phyloP scores from a whole-genome alignment of 2,113 vertebrate genomes.

The Salvelinus alpinus region DNA sequence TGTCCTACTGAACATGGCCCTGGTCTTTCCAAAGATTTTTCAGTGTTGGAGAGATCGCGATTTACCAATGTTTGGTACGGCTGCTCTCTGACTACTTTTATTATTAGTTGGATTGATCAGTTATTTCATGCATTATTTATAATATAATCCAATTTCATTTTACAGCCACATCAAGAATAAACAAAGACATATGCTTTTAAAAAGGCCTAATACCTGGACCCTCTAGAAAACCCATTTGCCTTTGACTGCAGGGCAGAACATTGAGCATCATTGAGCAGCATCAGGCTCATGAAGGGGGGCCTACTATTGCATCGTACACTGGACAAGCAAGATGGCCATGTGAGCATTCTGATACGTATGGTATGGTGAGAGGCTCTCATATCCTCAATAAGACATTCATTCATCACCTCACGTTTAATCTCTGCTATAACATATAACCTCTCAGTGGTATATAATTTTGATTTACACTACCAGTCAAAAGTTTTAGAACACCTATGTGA shows the following conservation, averaged over 20 bases:
- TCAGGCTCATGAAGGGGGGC: not conserved
- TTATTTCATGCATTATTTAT: not conserved
- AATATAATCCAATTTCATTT: not conserved
- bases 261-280: constrained; percentile 11
- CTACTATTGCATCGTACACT: constrained; percentile 19
- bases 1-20: too few relatives aligned
- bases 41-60: not conserved
- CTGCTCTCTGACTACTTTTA: not conserved
- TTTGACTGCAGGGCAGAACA: not conserved
- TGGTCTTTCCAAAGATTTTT: too few relatives aligned
- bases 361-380: constrained; percentile 15
- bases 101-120: not conserved
- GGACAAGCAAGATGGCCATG: constrained; percentile 25
- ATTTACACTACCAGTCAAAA: too few relatives aligned
- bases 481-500: too few relatives aligned
- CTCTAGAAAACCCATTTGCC: not conserved
- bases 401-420: constrained; percentile 1
- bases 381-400: constrained; percentile 43
- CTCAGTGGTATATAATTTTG: not conserved
- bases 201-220: not conserved
- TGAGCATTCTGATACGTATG: constrained; percentile 31
- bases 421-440: not conserved
- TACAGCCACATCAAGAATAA: not conserved
- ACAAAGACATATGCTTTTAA: not conserved
- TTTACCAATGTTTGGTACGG: not conserved